Conservation (phyloP, 2,113 vertebrate species). For the Helogale parvula region DNA sequence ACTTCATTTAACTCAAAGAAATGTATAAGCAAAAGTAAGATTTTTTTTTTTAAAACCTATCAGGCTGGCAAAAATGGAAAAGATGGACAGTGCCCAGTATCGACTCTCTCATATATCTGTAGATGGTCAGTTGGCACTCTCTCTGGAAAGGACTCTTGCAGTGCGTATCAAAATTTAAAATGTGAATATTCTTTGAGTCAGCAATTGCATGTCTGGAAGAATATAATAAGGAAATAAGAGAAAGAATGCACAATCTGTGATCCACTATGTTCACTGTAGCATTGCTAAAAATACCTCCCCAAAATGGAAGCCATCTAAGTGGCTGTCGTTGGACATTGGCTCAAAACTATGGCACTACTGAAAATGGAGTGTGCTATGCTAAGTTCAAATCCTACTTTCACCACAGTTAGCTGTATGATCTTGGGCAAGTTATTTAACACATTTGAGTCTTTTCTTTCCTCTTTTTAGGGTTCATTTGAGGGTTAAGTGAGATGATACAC, state of each 20-base stretch:
- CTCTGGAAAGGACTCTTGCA: neutral
- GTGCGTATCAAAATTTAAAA: neutral
- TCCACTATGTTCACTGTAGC: neutral
- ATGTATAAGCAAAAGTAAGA: neutral
- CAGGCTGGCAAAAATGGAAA: neutral
- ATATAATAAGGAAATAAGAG: neutral
- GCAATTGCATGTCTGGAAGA: neutral
- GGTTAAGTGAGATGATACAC: slow-evolving; percentile 11
- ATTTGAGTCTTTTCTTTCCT: slow-evolving; percentile 1
- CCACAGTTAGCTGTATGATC: neutral
- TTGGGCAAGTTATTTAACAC: slow-evolving; percentile 17
- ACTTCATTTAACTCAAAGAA: neutral
- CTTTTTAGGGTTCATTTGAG: neutral
- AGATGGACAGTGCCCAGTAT: neutral
- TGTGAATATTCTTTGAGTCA: slow-evolving; percentile 11
- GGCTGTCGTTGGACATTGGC: neutral
- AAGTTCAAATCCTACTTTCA: neutral
- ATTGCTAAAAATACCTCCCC: neutral
- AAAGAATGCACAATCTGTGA: neutral
- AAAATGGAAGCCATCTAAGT: neutral
- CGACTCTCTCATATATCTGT: neutral
- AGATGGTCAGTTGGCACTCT: neutral
- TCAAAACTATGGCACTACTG: neutral
- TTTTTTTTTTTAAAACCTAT: neutral
- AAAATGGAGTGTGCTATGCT: neutral